phyloP scores from a whole-genome alignment of 2,113 vertebrate genomes.

The Rissa tridactyla region DNA sequence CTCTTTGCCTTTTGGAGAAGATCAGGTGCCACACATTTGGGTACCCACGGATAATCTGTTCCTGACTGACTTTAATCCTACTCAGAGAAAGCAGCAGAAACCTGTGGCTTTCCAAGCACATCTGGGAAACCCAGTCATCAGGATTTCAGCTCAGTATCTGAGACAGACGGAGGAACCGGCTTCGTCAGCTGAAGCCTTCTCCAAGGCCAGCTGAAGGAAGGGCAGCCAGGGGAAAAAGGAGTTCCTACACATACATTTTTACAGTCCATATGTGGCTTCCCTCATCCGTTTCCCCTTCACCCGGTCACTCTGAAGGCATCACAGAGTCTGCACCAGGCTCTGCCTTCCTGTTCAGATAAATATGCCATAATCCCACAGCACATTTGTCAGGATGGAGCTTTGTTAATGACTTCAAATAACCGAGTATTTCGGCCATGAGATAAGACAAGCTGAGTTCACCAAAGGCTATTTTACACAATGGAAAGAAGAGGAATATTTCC shows the following conservation, averaged over 20 bases:
- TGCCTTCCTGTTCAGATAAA: constrained; percentile 15
- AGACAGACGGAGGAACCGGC: rapidly evolving
- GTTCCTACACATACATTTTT: neutral
- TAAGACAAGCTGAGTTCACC: neutral
- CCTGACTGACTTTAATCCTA: neutral
- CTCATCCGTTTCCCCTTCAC: neutral
- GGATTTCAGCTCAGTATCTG: neutral
- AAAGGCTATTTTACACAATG: neutral
- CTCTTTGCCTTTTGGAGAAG: neutral
- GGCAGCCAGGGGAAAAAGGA: neutral
- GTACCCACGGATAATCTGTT: neutral
- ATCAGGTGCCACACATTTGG: neutral
- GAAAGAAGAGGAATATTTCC: neutral
- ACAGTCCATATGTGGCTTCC: neutral
- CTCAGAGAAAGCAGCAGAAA: neutral
- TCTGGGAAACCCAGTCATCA: neutral
- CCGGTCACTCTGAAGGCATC: neutral
- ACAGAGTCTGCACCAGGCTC: neutral
- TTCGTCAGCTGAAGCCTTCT: neutral
- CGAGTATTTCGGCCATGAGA: neutral
- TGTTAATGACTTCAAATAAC: neutral
- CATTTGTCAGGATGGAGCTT: neutral
- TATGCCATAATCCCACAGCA: neutral
- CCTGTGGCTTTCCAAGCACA: neutral
- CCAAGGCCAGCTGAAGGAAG: neutral